phyloP scores from a whole-genome alignment of 2,797 vertebrate genomes.

The Leuciscus waleckii region DNA sequence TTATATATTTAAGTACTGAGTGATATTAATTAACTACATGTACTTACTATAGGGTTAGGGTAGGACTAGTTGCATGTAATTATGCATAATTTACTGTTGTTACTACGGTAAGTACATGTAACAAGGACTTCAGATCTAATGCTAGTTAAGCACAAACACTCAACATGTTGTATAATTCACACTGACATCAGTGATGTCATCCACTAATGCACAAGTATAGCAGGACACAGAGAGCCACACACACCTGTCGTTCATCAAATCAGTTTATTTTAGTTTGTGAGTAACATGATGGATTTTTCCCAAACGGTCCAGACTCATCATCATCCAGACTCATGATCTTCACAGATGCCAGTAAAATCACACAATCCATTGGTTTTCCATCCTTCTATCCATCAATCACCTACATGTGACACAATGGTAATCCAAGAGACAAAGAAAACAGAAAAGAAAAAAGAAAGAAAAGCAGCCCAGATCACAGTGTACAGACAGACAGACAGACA shows the following conservation, averaged over 20 bases:
- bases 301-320: constrained; percentile 27
- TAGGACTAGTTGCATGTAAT: too few species aligned
- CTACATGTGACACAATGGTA: constrained; percentile 5
- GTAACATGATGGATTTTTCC: constrained; percentile 59
- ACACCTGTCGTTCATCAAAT: constrained; percentile 47
- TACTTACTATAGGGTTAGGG: too few species aligned
- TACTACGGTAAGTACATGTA: too few species aligned
- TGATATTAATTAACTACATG: too few species aligned
- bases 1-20: too few species aligned
- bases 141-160: too few species aligned
- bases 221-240: neutral
- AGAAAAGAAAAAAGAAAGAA: constrained; percentile 8
- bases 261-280: constrained; percentile 59
- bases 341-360: constrained; percentile 1
- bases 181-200: too few species aligned
- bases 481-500: constrained; percentile 5
- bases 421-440: neutral
- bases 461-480: constrained; percentile 4
- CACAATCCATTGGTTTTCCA: neutral
- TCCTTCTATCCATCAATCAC: constrained; percentile 32
- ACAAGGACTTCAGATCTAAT: too few species aligned
- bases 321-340: constrained; percentile 31
- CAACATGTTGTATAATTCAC: too few species aligned
- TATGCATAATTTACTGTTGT: too few species aligned
- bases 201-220: too few species aligned